phyloP scores from a whole-genome alignment of 1,140 invertebrate species.

The Drosophila carrolli region DNA sequence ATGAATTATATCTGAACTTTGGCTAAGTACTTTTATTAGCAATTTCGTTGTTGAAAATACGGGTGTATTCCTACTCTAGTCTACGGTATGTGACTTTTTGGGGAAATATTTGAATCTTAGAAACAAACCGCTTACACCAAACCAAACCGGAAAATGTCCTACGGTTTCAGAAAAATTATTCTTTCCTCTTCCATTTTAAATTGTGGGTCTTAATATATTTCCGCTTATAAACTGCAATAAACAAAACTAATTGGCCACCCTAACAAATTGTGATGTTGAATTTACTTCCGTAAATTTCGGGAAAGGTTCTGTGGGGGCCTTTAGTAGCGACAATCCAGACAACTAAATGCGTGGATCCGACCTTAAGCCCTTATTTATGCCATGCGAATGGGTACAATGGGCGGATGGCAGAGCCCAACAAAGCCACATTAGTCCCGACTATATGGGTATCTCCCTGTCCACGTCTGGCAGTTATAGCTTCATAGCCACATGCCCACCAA shows the following conservation, averaged over 20 bases:
- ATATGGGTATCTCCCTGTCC: conserved; percentile 10
- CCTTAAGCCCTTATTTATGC: conserved; percentile 58
- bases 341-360: conserved; percentile 21
- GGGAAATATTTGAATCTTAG: too few relatives aligned
- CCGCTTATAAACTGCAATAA: conserved; percentile 59
- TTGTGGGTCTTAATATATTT: conserved; percentile 23
- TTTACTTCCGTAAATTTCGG: conserved; percentile 27
- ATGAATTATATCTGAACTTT: too few relatives aligned
- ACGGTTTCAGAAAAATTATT: too few relatives aligned
- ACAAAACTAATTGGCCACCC: conserved; percentile 56
- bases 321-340: conserved; percentile 19
- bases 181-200: too few relatives aligned
- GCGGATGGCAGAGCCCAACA: conserved; percentile 6
- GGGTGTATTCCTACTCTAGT: too few relatives aligned
- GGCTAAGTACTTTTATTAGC: too few relatives aligned
- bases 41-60: too few relatives aligned
- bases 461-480: conserved; percentile 6
- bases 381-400: conserved; percentile 27
- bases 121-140: too few relatives aligned
- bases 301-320: conserved; percentile 1
- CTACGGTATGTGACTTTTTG: too few relatives aligned
- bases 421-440: conserved; percentile 22
- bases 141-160: too few relatives aligned
- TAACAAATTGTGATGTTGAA: conserved; percentile 54
- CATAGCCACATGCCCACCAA: not conserved